These are phyloP conservation scores for Amphiprion clarkii DNA, from an alignment of 2,797 vertebrate species.

Conservation along the genomic window DNA sequence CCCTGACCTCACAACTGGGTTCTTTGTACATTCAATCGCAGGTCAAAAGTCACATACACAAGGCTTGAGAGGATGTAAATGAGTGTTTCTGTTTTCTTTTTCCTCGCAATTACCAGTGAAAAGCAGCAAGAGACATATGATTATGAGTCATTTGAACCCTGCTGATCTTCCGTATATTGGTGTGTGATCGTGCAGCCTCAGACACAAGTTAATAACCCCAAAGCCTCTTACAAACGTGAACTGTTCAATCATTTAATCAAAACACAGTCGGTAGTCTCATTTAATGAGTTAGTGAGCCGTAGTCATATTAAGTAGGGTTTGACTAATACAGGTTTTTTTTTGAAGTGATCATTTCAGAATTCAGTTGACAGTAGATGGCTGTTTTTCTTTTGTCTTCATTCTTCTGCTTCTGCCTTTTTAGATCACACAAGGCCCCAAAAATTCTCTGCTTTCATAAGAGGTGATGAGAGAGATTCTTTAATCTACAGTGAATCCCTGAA, in stretches of 20 bases:
- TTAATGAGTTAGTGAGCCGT: constrained; percentile 70
- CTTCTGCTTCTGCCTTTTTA: not conserved
- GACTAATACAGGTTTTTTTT: constrained; percentile 58
- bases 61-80: constrained; percentile 48
- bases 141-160: constrained; percentile 74
- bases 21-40: constrained; percentile 35
- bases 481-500: not conserved
- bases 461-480: not conserved
- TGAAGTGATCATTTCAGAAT: constrained; percentile 46
- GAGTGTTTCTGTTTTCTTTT: constrained; percentile 51
- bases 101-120: constrained; percentile 60
- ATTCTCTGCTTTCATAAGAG: not conserved
- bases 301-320: constrained; percentile 60
- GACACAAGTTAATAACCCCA: constrained; percentile 68
- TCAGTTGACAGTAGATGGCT: constrained; percentile 12
- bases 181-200: constrained; percentile 62
- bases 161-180: constrained; percentile 62
- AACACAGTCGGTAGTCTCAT: constrained; percentile 68
- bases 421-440: not conserved
- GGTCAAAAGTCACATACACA: constrained; percentile 48
- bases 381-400: not conserved
- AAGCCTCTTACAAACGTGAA: constrained; percentile 61
- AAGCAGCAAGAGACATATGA: constrained; percentile 68
- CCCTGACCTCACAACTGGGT: constrained; percentile 16
- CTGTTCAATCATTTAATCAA: constrained; percentile 76